phyloP scores from a whole-genome alignment of 2,888 invertebrate species.

The Rhorus exstirpatorius region DNA sequence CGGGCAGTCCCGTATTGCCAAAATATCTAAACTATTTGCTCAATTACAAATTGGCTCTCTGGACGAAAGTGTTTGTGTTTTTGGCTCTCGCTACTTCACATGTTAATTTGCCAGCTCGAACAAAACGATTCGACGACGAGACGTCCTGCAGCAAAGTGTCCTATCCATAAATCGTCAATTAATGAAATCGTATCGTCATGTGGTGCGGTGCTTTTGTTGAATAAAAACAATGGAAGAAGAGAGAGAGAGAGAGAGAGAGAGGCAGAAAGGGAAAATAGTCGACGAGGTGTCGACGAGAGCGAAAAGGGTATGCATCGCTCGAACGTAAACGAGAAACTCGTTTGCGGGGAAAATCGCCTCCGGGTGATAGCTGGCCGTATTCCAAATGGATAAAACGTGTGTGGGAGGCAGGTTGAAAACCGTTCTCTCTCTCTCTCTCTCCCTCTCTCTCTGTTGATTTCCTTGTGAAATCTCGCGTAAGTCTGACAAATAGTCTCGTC shows the following conservation, averaged over 20 bases:
- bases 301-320: conserved; percentile 34
- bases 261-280: conserved; percentile 6
- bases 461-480: conserved; percentile 59
- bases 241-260: not conserved
- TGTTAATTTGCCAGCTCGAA: too few species aligned
- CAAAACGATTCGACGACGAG: not conserved
- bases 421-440: not conserved
- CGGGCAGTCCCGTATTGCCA: too few species aligned
- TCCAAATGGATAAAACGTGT: conserved; percentile 67
- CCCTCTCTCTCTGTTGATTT: not conserved
- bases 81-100: too few species aligned
- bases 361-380: conserved; percentile 62
- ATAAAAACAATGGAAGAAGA: conserved; percentile 28
- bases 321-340: conserved; percentile 54
- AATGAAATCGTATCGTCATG: conserved; percentile 26
- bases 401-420: conserved; percentile 31
- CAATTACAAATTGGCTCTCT: too few species aligned
- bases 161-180: conserved; percentile 47
- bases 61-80: too few species aligned
- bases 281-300: conserved; percentile 34
- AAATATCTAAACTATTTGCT: too few species aligned
- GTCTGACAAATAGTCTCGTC: conserved; percentile 66
- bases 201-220: not conserved
- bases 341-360: conserved; percentile 57
- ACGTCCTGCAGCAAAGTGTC: not conserved